These are phyloP conservation scores for Drosophila lacteicornis DNA, from an alignment of 1,140 invertebrate species.

Conservation along the genomic window DNA sequence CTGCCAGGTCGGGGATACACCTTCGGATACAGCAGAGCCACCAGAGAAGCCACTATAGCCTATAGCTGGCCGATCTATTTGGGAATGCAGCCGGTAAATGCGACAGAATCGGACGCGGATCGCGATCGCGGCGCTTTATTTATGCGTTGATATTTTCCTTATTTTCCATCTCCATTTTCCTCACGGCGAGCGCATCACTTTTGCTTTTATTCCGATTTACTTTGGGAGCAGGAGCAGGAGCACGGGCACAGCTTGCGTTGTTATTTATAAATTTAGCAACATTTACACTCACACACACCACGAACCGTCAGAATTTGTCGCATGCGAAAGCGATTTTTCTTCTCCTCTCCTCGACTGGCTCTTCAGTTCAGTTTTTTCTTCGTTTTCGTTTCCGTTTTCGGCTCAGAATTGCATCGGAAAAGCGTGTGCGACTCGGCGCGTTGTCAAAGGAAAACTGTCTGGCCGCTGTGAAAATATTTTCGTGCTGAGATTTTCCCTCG, in stretches of 20 bases:
- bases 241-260: conserved; percentile 47
- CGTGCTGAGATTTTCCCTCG: conserved; percentile 62
- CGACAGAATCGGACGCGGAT: conserved; percentile 43
- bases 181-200: conserved; percentile 31
- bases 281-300: conserved; percentile 47
- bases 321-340: conserved; percentile 56
- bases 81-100: conserved; percentile 57
- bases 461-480: conserved; percentile 64
- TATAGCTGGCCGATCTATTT: conserved; percentile 43
- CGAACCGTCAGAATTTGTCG: conserved; percentile 51
- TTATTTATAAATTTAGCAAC: conserved; percentile 83
- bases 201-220: conserved; percentile 53
- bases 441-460: conserved; percentile 81
- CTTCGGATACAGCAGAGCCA: conserved; percentile 8
- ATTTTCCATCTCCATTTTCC: conserved; percentile 52
- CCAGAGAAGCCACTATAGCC: conserved; percentile 4
- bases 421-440: conserved; percentile 75
- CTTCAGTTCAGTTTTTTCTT: conserved; percentile 13
- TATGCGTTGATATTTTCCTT: conserved; percentile 71
- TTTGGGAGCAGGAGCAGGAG: conserved; percentile 31
- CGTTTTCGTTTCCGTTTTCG: conserved; percentile 9
- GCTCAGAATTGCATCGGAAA: conserved; percentile 25
- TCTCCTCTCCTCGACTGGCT: background rate
- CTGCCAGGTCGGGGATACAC: conserved; percentile 34
- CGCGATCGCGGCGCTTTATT: conserved; percentile 61